Evolutionary conservation across 1,140 invertebrate species (phyloP), one percentile per base, ranked within the genome.

Genomic region (Caerostris extrusa): DNA sequence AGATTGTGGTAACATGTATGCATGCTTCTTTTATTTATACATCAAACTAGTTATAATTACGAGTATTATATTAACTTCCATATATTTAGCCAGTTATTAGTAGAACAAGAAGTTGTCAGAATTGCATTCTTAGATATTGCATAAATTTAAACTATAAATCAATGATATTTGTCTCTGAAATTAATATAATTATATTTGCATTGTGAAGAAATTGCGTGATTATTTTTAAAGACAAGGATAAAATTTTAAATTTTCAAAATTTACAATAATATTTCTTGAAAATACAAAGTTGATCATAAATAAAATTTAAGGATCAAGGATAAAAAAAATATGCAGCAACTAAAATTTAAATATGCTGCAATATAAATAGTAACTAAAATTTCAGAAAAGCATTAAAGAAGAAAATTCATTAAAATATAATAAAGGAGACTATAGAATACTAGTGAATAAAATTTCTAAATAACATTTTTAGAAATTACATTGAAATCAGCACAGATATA

Each of bases 1-100:
- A 77, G 71, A 77, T 10, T 50, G 71, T 77, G 71, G 34, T 77
- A 77, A 77, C 71, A 77, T 77, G 71, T 34, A 77, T 77, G 71
- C 71, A 77, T 77, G 71, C 71, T 77, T 77, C 71, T 77, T 53
- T 3, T 77, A 77, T 34, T 34, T 77, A 77, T 10, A 77, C 71
- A 77, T 77, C 7, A 50, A 77, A 10, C 71, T 77, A 77, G 19
- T 50, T 34, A 53, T 50, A 77, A 50, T 50, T 77, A 50, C 50
- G 10, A 50, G 71, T 17, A n/a, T 14, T 12, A 3, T 67, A 50
- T 77, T 12, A 77, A 50, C 53, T 71, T 77, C 34, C 71, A 14
- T 12, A 12, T 8, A 77, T 77, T 77, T 50, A 77, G 10, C 71
- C 10, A 12, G 34, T 69, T n/a, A 12, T 67, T n/a, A 77, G 34